Base-by-base conservation (phyloP, 2,113 vertebrate genomes). In the Ageneiosus marmoratus region DNA sequence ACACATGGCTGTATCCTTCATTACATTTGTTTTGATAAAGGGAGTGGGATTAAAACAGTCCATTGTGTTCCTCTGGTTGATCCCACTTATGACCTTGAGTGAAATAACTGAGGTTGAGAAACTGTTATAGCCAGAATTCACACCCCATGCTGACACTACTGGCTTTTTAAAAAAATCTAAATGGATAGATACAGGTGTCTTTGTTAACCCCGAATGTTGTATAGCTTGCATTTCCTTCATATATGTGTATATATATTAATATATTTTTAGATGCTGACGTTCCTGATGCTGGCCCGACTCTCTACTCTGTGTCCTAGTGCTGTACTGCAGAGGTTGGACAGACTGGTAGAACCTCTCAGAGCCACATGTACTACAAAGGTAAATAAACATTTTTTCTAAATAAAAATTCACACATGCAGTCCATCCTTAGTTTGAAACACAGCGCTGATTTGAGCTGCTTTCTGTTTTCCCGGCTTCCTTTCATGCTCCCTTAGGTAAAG, bases 241-340 rank as follows among this genome's bases (percentile, higher is more conserved):
- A 27, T n/a, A n/a, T n/a, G n/a, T n/a, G 56, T n/a, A 9, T 3
- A 3, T n/a, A 13, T 1, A 15, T 55, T 6, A 55, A 24, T 11
- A 41, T 12, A 29, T 85, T 78, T 0, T 44, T 81, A 99, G 98
- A 99, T 99, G 98, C 92, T 99, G 90, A 99, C 98, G 27, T 99
- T 99, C 93, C 95, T 99, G 90, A 99, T 99, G 98, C 90, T 99
- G 93, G 98, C 98, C 80, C 91, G 98, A 75, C 92, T 99, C 24
- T 99, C 98, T 27, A 96, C 96, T 18, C 94, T 99, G 72, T 99
- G 98, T 93, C 97, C 98, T 67, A 99, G 97, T 0, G 98, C 98
- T 0, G 98, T 99, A 63, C 94, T 99, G 22, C 98, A 99, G 92
- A 96, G 98, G 86, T 87, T 99, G 93, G 98, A 99, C 94, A 93